These are phyloP conservation scores for Bibio marci DNA, from an alignment of 2,888 invertebrate species.

Conservation along the genomic window DNA sequence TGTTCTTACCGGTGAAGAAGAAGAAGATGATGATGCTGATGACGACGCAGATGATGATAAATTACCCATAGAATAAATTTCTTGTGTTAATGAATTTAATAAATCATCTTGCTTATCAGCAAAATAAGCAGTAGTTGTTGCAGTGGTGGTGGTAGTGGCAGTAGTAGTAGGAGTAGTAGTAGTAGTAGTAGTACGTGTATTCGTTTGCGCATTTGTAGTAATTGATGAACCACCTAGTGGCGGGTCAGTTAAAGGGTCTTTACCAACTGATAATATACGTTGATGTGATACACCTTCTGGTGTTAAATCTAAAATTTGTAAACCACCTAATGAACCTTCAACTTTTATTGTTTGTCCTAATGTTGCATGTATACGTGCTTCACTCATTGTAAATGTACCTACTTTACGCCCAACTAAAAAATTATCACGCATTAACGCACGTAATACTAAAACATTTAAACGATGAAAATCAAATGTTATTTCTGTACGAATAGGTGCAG, in stretches of 20 bases:
- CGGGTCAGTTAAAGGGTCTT: conserved; percentile 45
- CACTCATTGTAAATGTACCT: conserved; percentile 83
- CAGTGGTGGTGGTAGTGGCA: no score
- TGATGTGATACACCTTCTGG: conserved; percentile 69
- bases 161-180: neutral
- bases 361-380: conserved; percentile 75
- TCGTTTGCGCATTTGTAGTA: no score
- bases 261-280: conserved; percentile 70
- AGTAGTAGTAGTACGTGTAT: no score
- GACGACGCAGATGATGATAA: conserved; percentile 16
- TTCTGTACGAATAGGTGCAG: conserved; percentile 43
- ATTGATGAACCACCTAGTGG: conserved; percentile 13
- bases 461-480: conserved; percentile 87
- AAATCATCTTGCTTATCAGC: conserved; percentile 8
- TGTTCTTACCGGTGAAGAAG: conserved; percentile 20
- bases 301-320: conserved; percentile 79
- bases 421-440: conserved; percentile 60
- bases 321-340: conserved; percentile 78
- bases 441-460: conserved; percentile 68
- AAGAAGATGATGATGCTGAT: conserved; percentile 16
- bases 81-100: conserved; percentile 14
- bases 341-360: conserved; percentile 49
- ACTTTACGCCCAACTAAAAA: conserved; percentile 66
- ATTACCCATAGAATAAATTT: conserved; percentile 26
- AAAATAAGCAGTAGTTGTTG: neutral